Evolutionary conservation across 2,797 vertebrate genomes (phyloP), one percentile per base, ranked within the genome.

Genomic region (Gymnocypris eckloni): DNA sequence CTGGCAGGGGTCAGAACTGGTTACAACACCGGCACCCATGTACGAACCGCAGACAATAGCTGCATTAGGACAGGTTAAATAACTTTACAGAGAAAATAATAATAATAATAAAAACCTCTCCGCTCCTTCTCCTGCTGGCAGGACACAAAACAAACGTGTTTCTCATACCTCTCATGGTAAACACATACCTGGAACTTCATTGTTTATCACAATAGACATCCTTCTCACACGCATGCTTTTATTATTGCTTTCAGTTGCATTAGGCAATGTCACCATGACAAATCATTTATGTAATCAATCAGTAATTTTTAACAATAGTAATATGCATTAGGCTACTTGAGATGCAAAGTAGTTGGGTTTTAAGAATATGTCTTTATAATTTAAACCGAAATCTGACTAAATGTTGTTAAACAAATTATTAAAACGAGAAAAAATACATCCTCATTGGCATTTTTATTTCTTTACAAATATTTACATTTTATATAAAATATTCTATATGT

Each of bases 21-120:
- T 28, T 28, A 28, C 28, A 28, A 28, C 28, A 28, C 90, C 50
- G 83, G 92, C 91, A 88, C 94, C 94, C 94, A 94, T 93, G 80
- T 75, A 92, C 87, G 80, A 87, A 64, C 16, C 88, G 88, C 88
- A 92, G 92, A 94, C 93, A 94, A 93, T 92, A 86, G 91, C 91
- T 89, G 92, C 89, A 90, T 92, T 87, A 91, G 88, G 91, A 94
- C 93, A 87, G 87, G 88, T 92, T 90, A 80, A 71, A 82, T 54
- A 77, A 59, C 73, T 87, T 84, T 72, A 85, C 3, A 33, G 33
- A 33, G 0, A 33, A 33, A 33, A 33, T 0, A 33, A 33, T 33
- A 33, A 33, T 3, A 33, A 28, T 28, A 28, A 28, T 28, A 33
- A 33, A 33, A 82, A 90, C 87, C 66, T 54, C 16, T 13, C 76